phyloP scores from a whole-genome alignment of 2,888 invertebrate genomes.

The Synanthedon myopaeformis region DNA sequence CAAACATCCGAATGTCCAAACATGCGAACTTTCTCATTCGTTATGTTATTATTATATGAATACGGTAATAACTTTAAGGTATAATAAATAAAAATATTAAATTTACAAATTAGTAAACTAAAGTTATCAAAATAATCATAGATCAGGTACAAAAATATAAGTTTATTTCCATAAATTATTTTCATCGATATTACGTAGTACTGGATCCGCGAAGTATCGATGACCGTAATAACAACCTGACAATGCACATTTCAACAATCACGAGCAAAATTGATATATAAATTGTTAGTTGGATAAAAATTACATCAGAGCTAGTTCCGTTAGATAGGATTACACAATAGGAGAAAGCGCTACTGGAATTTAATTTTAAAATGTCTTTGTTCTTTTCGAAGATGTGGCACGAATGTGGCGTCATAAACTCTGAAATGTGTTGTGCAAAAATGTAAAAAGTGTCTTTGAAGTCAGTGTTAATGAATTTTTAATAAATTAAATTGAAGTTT shows the following conservation, averaged over 20 bases:
- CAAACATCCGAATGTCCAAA: too few relatives aligned
- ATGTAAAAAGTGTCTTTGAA: not conserved
- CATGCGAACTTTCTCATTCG: too few relatives aligned
- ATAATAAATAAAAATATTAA: too few relatives aligned
- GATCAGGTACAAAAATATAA: too few relatives aligned
- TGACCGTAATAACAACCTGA: too few relatives aligned
- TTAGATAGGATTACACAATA: not conserved
- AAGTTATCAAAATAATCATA: too few relatives aligned
- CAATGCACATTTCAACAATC: not conserved
- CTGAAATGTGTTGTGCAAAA: not conserved
- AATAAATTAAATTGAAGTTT: not conserved
- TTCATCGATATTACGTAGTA: too few relatives aligned
- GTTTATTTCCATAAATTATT: too few relatives aligned
- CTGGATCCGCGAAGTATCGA: too few relatives aligned
- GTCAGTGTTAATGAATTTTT: not conserved
- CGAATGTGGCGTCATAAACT: not conserved
- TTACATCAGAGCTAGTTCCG: not conserved
- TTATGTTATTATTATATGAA: too few relatives aligned
- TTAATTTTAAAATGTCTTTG: not conserved
- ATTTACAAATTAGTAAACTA: too few relatives aligned
- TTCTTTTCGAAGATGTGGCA: not conserved
- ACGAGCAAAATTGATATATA: not conserved
- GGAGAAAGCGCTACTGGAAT: not conserved
- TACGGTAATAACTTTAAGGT: too few relatives aligned
- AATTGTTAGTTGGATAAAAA: not conserved